Percentiles rank a stretch among this genome's conserved stretches.
Conservation (phyloP, 2,888 invertebrate genomes). For the Reticulitermes lucifugus region DNA sequence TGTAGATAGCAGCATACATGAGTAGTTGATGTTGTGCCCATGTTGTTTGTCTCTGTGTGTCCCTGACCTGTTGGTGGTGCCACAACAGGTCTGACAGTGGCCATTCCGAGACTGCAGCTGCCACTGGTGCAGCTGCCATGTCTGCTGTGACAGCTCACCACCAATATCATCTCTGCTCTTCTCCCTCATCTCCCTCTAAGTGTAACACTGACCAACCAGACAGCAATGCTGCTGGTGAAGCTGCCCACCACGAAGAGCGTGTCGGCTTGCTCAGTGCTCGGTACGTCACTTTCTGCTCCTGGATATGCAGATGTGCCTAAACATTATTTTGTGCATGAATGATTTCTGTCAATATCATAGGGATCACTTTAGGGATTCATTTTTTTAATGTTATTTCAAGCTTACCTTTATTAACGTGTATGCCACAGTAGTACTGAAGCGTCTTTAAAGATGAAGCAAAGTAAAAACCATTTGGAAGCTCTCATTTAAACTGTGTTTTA, state of each 20-base stretch:
- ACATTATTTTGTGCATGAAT: too few species aligned
- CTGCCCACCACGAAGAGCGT: constrained; percentile 35
- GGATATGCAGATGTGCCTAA: not conserved
- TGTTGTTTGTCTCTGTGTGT: constrained; percentile 12
- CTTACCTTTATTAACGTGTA: too few species aligned
- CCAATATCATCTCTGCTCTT: constrained; percentile 41
- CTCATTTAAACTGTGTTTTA: too few species aligned
- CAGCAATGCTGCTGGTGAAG: constrained; percentile 5
- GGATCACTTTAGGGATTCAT: too few species aligned
- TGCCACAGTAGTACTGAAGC: too few species aligned
- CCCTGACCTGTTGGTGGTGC: constrained; percentile 6
- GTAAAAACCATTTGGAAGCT: too few species aligned
- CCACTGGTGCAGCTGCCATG: constrained; percentile 53
- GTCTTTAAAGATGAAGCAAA: too few species aligned
- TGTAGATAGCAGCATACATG: not conserved
- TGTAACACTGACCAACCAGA: constrained; percentile 39
- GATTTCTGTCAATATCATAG: too few species aligned
- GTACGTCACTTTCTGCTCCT: constrained; percentile 23
- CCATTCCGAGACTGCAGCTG: constrained; percentile 56
- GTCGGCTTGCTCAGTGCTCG: constrained; percentile 44
- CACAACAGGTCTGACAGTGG: constrained; percentile 54
- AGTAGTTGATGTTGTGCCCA: constrained; percentile 20
- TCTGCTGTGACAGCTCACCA: constrained; percentile 19
- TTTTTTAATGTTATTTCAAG: too few species aligned
- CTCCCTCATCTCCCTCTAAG: constrained; percentile 49